Conservation (phyloP, 92 coral and sea anemone genomes). For the Heliopora coerulea region DNA sequence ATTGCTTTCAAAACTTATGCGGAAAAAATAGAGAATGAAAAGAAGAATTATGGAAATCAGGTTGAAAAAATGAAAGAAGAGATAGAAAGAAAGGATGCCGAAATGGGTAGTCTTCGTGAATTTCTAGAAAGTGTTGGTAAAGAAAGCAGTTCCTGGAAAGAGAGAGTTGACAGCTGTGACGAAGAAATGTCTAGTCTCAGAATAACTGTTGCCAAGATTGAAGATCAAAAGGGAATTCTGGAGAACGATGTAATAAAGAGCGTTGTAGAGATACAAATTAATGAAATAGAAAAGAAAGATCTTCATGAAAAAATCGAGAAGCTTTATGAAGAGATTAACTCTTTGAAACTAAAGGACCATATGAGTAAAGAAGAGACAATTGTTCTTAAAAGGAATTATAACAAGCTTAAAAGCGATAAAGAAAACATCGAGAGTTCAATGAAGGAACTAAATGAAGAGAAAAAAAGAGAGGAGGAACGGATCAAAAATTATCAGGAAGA, state of each 20-base stretch:
- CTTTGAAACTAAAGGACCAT: neutral
- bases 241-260: neutral
- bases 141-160: neutral
- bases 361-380: neutral
- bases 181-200: neutral
- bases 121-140: neutral
- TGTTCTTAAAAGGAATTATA: neutral
- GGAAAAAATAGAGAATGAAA: neutral
- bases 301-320: neutral
- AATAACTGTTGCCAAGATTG: neutral
- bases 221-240: neutral
- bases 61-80: neutral
- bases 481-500: neutral
- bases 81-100: neutral
- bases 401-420: neutral
- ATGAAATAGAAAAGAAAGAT: neutral
- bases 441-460: neutral
- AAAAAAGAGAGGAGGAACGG: neutral
- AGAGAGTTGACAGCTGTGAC: neutral
- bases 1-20: neutral
- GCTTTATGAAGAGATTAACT: neutral
- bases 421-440: neutral
- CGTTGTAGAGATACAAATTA: neutral
- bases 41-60: neutral
- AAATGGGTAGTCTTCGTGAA: neutral